A percentile compares a stretch with the other conserved stretches of the same genome.
These are phyloP conservation scores for Eupithecia vulgata DNA, from an alignment of 2,888 invertebrate species.

Conservation along the genomic window DNA sequence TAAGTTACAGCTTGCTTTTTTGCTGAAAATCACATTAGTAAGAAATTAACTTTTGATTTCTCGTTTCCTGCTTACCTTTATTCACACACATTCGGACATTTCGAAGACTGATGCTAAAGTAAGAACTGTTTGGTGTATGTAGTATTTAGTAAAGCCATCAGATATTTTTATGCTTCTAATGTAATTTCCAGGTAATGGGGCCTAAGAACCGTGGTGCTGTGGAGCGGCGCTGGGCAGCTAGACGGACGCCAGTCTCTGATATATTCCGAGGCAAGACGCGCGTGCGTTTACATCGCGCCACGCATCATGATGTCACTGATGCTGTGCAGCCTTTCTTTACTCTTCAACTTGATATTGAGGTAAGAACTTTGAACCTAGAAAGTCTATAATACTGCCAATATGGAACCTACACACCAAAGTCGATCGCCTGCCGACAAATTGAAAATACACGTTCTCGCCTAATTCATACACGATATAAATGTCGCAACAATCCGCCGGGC, in stretches of 20 bases:
- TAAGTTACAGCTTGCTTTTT: constrained; percentile 19
- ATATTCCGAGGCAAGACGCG: constrained; percentile 97
- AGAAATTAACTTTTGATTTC: constrained; percentile 29
- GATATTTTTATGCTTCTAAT: background rate
- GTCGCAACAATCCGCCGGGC: background rate
- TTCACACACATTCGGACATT: constrained; percentile 38
- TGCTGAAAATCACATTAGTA: constrained; percentile 24
- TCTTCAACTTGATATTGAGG: constrained; percentile 96
- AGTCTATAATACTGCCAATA: background rate
- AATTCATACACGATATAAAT: background rate
- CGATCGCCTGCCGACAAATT: background rate
- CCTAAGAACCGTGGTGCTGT: constrained; percentile 94
- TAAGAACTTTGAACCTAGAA: constrained; percentile 56
- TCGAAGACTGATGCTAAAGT: constrained; percentile 36
- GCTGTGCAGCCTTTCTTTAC: constrained; percentile 98
- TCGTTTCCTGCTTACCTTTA: constrained; percentile 36
- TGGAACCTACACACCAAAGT: background rate
- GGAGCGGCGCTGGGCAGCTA: constrained; percentile 89
- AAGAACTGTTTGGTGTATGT: constrained; percentile 18
- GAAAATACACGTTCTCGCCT: background rate
- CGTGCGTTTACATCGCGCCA: constrained; percentile 90
- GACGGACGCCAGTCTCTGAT: constrained; percentile 93
- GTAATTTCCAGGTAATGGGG: constrained; percentile 88
- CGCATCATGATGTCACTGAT: constrained; percentile 89
- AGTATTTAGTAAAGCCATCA: background rate